These are phyloP conservation scores for Popillia japonica DNA, from an alignment of 1,140 invertebrate species.

Conservation along the genomic window DNA sequence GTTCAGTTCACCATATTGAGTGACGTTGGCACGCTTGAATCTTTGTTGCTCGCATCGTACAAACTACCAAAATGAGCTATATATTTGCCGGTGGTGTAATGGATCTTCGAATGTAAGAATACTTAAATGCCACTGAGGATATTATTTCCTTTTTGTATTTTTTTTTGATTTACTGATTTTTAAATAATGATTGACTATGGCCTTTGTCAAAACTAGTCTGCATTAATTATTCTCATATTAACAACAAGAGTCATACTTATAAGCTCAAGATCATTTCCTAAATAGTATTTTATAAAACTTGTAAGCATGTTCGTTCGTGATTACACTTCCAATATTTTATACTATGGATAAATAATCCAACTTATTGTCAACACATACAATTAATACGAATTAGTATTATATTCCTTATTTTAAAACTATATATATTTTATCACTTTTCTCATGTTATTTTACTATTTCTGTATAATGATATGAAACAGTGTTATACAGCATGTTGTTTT, in stretches of 20 bases:
- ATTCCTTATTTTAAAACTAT: not conserved
- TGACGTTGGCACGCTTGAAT: no score
- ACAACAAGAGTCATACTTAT: not conserved
- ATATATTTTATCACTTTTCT: not conserved
- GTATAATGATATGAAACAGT: not conserved
- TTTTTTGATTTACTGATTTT: no score
- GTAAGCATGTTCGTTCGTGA: not conserved
- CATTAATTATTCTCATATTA: no score
- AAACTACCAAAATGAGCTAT: no score
- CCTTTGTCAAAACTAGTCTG: no score
- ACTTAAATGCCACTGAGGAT: no score
- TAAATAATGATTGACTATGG: no score
- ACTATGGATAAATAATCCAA: not conserved
- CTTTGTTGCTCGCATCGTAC: no score
- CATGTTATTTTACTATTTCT: not conserved
- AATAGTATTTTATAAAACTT: not conserved
- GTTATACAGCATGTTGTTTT: not conserved
- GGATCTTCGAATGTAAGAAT: no score
- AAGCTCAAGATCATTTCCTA: not conserved
- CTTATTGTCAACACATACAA: not conserved
- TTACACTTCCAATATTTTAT: constrained; percentile 29
- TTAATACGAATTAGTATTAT: not conserved
- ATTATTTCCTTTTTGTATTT: no score
- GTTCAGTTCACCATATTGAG: no score
- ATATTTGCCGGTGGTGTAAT: no score